Evolutionary conservation across 2,113 vertebrate species (phyloP), one percentile per base, ranked within the genome.

Genomic region (Amblyopsis rosae): DNA sequence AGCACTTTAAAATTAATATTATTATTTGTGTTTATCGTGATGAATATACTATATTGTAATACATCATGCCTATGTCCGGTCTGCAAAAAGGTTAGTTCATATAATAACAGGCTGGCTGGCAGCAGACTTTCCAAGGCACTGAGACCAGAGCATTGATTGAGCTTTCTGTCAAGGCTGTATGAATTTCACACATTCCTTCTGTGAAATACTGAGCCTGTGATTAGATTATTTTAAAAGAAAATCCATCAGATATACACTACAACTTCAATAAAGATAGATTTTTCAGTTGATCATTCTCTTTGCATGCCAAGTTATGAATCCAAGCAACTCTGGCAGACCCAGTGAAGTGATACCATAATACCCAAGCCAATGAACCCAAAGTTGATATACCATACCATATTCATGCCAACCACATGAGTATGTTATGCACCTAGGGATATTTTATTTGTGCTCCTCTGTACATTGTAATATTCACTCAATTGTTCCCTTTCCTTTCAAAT

Each of bases 191-290:
- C 74, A 67, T 81, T 81, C 51, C 54, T 59, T 70, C 47, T 53
- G 54, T 47, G 55, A 59, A 41, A 87, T 87, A 15, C 86, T 86
- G 73, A 79, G 72, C 26, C 78, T 26, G 53, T 51, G 69, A 82
- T 84, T 89, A 84, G 79, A 82, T 65, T 67, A 63, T 86, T 86
- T 88, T 54, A 84, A 78, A 83, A 72, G 71, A 62, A 59, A 53
- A 69, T 76, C 72, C 19, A 87, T 90, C 77, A 82, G 84, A 90
- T 86, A 86, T 62, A 80, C 80, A 62, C 16, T 17, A 62, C 68
- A 69, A 82, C 77, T 86, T 82, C 66, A 86, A 87, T 89, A 82
- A 82, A 88, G 87, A 74, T 68, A 48, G 68, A 75, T 53, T 80
- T 81, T 82, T 79, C 70, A 75, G 71, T 78, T 77, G 51, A 81